These are phyloP conservation scores for Stenchaetothrips biformis DNA, from an alignment of 2,888 invertebrate genomes.

Conservation along the genomic window DNA sequence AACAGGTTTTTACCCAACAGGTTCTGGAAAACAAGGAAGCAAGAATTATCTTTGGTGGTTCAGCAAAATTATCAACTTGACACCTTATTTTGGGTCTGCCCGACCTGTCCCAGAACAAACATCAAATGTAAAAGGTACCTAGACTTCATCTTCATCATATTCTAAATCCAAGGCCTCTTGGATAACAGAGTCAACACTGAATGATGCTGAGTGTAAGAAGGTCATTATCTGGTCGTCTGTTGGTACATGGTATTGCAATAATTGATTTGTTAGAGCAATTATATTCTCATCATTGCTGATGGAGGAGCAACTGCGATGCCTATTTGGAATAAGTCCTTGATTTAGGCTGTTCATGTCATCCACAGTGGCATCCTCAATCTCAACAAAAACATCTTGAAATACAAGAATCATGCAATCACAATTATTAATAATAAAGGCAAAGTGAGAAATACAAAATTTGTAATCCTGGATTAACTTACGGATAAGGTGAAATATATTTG, in stretches of 20 bases:
- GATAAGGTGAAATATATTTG: background rate
- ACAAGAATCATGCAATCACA: background rate
- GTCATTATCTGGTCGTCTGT: background rate
- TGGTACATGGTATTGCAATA: background rate
- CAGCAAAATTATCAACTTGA: no score
- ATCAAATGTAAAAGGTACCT: no score
- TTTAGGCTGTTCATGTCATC: background rate
- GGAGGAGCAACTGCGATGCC: background rate
- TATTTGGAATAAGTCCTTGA: background rate
- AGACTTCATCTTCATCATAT: no score
- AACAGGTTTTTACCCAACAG: no score
- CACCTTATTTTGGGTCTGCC: no score
- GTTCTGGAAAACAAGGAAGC: no score
- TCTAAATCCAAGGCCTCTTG: no score
- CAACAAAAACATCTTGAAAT: background rate
- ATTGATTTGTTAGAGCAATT: background rate
- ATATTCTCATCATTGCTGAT: background rate
- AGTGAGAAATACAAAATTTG: background rate
- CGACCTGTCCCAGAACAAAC: no score
- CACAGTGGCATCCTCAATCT: background rate
- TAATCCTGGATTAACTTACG: background rate
- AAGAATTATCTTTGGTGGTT: no score
- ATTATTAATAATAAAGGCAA: background rate
- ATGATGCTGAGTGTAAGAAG: background rate
- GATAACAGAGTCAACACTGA: no score